These are phyloP conservation scores for Heliothis virescens DNA, from an alignment of 1,140 invertebrate species.

Conservation along the genomic window DNA sequence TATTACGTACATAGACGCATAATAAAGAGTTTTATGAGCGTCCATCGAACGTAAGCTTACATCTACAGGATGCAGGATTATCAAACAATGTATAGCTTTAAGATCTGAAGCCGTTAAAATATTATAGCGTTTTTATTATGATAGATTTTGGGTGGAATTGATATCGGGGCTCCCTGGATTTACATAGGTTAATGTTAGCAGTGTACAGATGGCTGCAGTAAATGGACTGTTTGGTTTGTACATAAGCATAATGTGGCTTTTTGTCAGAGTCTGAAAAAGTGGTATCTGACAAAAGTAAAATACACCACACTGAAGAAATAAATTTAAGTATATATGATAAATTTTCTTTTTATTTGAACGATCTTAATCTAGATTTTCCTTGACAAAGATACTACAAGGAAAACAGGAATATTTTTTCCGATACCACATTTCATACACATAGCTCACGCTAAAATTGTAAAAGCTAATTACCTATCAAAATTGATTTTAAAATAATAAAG, in stretches of 20 bases:
- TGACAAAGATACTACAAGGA: too few relatives aligned
- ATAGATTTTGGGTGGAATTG: conserved; percentile 21
- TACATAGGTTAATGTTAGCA: not conserved
- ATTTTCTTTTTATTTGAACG: too few relatives aligned
- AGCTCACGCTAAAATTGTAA: too few relatives aligned
- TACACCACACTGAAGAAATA: too few relatives aligned
- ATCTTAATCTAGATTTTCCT: too few relatives aligned
- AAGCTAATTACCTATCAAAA: too few relatives aligned
- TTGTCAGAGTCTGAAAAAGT: too few relatives aligned
- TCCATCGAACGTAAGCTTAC: conserved; percentile 58
- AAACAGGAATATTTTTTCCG: too few relatives aligned
- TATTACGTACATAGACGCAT: conserved; percentile 59
- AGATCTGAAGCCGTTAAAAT: conserved; percentile 52
- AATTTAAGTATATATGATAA: too few relatives aligned
- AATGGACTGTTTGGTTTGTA: not conserved
- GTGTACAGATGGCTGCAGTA: not conserved
- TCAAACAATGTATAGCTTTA: conserved; percentile 59
- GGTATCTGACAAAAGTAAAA: too few relatives aligned
- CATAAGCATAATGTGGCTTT: too few relatives aligned
- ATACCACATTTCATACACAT: too few relatives aligned
- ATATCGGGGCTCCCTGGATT: not conserved
- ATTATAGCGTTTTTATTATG: conserved; percentile 31
- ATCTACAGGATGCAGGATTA: conserved; percentile 57
- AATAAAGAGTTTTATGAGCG: conserved; percentile 62
- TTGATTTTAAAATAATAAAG: conserved; percentile 8